Evolutionary conservation across 1,140 invertebrate genomes (phyloP), one percentile per base, ranked within the genome.

Genomic region (Marisa cornuarietis): DNA sequence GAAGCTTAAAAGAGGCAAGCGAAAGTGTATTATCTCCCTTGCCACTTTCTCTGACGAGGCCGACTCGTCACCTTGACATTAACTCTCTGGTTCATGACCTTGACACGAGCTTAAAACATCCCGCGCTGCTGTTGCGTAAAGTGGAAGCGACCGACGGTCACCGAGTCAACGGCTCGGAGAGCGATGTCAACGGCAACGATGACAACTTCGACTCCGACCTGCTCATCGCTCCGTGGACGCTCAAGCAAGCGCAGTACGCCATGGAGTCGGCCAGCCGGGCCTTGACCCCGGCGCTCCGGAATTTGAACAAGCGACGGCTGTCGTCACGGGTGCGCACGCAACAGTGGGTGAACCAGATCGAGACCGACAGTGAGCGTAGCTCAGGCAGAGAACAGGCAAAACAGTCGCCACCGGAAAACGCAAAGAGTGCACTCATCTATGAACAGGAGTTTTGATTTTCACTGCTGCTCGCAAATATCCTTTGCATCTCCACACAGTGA

Each of bases 311-410:
- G 54, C 76, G 76, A 4, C 54, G 65, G 16, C 63, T 77, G 76
- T 77, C 76, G 11, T 77, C 76, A 10, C 31, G 76, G 16, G 63
- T 77, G 7, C 76, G 76, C 6, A 77, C 76, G 11, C 76, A 77
- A 63, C 76, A 77, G 63, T 77, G 76, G 76, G 76, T 77, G 31
- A 77, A 77, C 76, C 76, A 77, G 76, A 66, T 77, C 13, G 76
- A 77, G 11, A 18, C 65, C 4, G 26, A 68, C 11, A n/a, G 22
- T 22, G 65, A 31, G 22, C 65, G 26, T 9, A 31, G 26, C 6
- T 24, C 22, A 68, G 26, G 13, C 22, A 68, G 26, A n/a, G 65
- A 68, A 68, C 22, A n/a, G 65, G 1, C 13, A 68, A 68, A 18
- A 8, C 4, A 6, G 16, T 58, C 54, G 11, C 54, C 65, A 68